Conservation (phyloP, 2,113 vertebrate genomes). For the Carassius carassius region DNA sequence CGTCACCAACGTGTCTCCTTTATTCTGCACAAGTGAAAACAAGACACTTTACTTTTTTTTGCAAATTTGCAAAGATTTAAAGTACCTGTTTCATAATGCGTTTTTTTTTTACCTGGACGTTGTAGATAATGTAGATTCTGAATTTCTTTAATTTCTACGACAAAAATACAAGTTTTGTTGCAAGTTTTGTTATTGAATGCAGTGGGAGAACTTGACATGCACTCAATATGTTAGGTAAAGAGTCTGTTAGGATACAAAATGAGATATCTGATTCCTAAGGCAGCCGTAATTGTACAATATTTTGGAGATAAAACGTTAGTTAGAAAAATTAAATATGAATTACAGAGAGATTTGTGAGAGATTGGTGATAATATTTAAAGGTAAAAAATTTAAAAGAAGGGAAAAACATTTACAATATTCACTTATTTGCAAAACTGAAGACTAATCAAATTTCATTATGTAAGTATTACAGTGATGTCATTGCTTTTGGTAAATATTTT, state of each 20-base stretch:
- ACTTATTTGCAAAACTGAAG: not conserved
- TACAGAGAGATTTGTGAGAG: not conserved
- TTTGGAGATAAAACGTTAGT: not conserved
- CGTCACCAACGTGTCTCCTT: slow-evolving; percentile 34
- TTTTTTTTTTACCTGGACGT: slow-evolving; percentile 32
- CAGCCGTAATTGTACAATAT: not conserved
- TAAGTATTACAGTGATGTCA: not conserved
- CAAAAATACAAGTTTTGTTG: slow-evolving; percentile 34
- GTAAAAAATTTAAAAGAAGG: not conserved
- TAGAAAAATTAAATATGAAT: not conserved
- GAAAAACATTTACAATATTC: not conserved
- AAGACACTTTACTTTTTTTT: slow-evolving; percentile 35
- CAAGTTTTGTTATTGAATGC: slow-evolving; percentile 42
- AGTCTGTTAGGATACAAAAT: not conserved
- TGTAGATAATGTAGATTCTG: slow-evolving; percentile 46
- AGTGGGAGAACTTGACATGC: not conserved
- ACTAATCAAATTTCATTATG: not conserved
- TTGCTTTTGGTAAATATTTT: not conserved
- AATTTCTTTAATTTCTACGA: slow-evolving; percentile 30
- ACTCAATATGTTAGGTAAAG: slow-evolving; percentile 21
- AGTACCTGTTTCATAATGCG: slow-evolving; percentile 28
- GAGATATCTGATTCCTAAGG: not conserved
- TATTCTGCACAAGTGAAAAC: slow-evolving; percentile 37
- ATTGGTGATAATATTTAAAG: not conserved
- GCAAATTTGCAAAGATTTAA: slow-evolving; percentile 20